These are phyloP conservation scores for Vulpes vulpes DNA, from an alignment of 2,113 vertebrate species.

Conservation along the genomic window DNA sequence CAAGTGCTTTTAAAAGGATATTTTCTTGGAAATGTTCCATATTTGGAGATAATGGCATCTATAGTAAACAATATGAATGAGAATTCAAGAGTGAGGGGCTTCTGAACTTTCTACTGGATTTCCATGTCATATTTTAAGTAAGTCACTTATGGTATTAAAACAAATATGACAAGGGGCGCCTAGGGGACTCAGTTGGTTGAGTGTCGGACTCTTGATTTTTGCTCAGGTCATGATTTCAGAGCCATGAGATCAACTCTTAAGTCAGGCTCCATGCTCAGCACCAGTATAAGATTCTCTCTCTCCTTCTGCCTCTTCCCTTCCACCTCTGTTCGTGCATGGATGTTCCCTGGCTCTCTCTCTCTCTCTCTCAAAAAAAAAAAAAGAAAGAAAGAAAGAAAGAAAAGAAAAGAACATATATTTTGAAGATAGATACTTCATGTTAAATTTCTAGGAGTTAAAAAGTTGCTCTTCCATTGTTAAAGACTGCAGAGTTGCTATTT, in stretches of 20 bases:
- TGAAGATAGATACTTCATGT: neutral
- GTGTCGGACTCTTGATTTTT: neutral
- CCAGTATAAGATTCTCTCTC: neutral
- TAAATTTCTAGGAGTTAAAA: neutral
- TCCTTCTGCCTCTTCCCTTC: neutral
- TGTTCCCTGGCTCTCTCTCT: neutral
- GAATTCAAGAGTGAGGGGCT: neutral
- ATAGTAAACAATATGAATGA: neutral
- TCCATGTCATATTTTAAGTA: neutral
- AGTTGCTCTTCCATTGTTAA: neutral
- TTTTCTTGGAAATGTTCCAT: neutral
- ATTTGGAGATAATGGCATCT: neutral
- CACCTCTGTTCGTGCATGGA: neutral
- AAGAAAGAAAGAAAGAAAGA: too few species aligned
- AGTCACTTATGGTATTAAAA: neutral
- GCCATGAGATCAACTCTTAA: neutral
- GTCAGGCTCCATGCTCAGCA: too few species aligned
- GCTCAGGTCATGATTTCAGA: neutral
- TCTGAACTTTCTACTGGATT: neutral
- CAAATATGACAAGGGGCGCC: neutral
- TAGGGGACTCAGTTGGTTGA: neutral
- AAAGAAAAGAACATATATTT: neutral
- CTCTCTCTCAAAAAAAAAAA: neutral
- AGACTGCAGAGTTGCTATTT: neutral
- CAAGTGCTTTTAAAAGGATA: neutral